Conservation (phyloP, 1,140 invertebrate genomes). For the Drosophila virilis region DNA sequence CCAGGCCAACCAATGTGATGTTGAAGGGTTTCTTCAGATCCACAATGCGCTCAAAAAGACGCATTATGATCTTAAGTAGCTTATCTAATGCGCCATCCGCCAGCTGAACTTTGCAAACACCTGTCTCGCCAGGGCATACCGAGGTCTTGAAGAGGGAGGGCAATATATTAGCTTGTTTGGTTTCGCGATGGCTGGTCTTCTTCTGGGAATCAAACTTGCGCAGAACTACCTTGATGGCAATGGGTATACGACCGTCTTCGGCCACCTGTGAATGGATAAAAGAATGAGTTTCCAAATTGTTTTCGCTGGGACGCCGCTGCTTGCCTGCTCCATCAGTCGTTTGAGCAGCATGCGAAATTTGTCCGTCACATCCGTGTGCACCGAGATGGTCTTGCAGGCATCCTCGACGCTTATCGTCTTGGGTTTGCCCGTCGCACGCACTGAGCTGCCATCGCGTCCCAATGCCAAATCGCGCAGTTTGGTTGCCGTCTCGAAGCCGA, state of each 20-base stretch:
- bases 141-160: conserved; percentile 87
- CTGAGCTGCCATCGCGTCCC: conserved; percentile 88
- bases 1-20: conserved; percentile 90
- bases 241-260: conserved; percentile 91
- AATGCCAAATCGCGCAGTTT: conserved; percentile 88
- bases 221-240: conserved; percentile 89
- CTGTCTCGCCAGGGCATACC: conserved; percentile 82
- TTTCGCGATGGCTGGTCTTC: conserved; percentile 88
- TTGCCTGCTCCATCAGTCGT: conserved; percentile 87
- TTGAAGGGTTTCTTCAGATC: conserved; percentile 90
- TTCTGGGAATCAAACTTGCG: conserved; percentile 87
- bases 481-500: conserved; percentile 88
- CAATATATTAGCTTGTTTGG: conserved; percentile 89
- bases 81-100: conserved; percentile 87
- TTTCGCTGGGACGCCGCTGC: neutral
- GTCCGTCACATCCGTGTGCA: conserved; percentile 89
- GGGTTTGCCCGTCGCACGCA: conserved; percentile 89
- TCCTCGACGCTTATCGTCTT: conserved; percentile 91
- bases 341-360: conserved; percentile 88
- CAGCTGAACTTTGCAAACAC: conserved; percentile 83
- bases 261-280: conserved; percentile 84
- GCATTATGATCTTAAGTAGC: conserved; percentile 89
- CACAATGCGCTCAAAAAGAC: conserved; percentile 90
- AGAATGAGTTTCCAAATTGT: neutral
- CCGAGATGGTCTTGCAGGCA: conserved; percentile 88